These are phyloP conservation scores for Chromobotia macracanthus DNA, from an alignment of 2,797 vertebrate species.

Conservation along the genomic window DNA sequence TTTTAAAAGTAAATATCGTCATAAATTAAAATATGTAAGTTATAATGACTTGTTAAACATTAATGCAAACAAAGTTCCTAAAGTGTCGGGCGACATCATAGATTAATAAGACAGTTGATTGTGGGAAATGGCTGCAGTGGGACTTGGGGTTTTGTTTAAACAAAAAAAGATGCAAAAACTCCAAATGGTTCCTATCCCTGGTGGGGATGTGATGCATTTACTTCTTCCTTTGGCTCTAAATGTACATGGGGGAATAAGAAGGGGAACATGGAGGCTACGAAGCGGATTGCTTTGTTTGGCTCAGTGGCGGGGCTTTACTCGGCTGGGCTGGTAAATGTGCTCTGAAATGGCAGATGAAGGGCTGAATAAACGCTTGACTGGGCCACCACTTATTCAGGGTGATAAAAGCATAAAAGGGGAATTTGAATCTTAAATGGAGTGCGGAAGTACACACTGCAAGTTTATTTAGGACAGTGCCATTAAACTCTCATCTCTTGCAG, in stretches of 20 bases:
- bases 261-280: neutral
- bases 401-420: conserved; percentile 84
- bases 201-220: conserved; percentile 34
- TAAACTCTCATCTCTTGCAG: conserved; percentile 61
- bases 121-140: conserved; percentile 2
- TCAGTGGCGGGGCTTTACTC: conserved; percentile 65
- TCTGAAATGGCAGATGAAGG: conserved; percentile 68
- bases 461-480: conserved; percentile 72
- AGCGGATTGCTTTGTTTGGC: conserved; percentile 41
- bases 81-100: neutral
- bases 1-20: neutral
- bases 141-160: conserved; percentile 20
- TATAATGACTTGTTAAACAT: neutral
- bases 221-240: conserved; percentile 47
- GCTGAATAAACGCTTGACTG: conserved; percentile 69
- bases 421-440: conserved; percentile 79
- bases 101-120: neutral
- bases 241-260: conserved; percentile 51
- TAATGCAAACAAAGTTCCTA: neutral
- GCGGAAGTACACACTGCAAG: conserved; percentile 73
- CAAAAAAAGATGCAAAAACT: neutral
- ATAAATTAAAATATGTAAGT: neutral
- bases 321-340: conserved; percentile 66
- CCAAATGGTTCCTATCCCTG: conserved; percentile 17
- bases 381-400: conserved; percentile 72